Conservation (phyloP, 2,888 invertebrate genomes). For the Patella ulyssiponensis region DNA sequence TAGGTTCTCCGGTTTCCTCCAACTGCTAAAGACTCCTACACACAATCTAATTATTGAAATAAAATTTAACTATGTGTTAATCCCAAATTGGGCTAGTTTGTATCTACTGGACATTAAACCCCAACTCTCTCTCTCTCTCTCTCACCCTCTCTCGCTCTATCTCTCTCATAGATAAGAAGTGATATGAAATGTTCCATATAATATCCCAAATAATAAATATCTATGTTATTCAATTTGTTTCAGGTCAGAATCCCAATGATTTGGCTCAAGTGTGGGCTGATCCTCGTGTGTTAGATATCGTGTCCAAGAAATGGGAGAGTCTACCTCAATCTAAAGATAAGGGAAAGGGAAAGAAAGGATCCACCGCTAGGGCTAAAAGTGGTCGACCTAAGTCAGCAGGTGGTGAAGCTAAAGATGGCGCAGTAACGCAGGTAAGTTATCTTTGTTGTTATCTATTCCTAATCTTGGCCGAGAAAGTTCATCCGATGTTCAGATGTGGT, state of each 20-base stretch:
- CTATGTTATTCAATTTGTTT: neutral
- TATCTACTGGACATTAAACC: neutral
- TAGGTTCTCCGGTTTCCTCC: no score
- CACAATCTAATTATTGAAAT: no score
- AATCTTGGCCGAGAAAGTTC: no score
- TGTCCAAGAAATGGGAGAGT: slow-evolving; percentile 68
- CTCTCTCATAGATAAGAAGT: neutral
- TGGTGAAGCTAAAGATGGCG: slow-evolving; percentile 37
- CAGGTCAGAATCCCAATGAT: slow-evolving; percentile 69
- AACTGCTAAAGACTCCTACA: no score
- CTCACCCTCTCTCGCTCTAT: neutral
- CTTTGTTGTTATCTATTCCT: no score
- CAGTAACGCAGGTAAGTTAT: slow-evolving; percentile 21
- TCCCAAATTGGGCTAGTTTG: no score
- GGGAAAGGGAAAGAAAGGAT: slow-evolving; percentile 52
- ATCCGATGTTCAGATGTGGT: no score
- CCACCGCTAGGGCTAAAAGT: slow-evolving; percentile 41
- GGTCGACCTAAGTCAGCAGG: slow-evolving; percentile 49
- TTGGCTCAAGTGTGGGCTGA: slow-evolving; percentile 69
- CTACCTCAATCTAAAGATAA: slow-evolving; percentile 64
- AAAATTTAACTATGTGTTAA: no score
- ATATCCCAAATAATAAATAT: no score
- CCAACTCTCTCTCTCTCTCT: neutral
- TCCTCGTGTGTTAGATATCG: slow-evolving; percentile 63
- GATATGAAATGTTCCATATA: no score